These are phyloP conservation scores for Panopea generosa DNA, from an alignment of 2,888 invertebrate species.

Conservation along the genomic window DNA sequence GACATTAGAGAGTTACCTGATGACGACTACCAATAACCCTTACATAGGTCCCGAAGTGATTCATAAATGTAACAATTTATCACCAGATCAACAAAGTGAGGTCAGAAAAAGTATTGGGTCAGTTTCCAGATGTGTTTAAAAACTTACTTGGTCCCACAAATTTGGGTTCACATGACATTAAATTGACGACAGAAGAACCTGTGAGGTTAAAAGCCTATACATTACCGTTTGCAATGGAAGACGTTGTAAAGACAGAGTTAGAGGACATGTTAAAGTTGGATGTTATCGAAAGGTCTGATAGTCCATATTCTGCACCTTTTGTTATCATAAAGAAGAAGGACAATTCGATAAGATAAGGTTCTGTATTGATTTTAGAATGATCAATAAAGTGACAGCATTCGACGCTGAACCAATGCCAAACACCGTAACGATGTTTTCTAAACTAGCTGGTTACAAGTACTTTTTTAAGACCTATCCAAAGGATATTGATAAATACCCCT, in stretches of 20 bases:
- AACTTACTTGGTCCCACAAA: constrained; percentile 30
- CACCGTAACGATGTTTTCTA: constrained; percentile 59
- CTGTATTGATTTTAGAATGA: constrained; percentile 63
- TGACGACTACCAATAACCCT: too few relatives aligned
- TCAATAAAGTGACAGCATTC: constrained; percentile 60
- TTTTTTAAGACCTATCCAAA: constrained; percentile 55
- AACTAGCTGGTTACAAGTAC: constrained; percentile 49
- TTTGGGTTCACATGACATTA: constrained; percentile 32
- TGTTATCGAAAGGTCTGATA: constrained; percentile 55
- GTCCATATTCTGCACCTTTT: constrained; percentile 58
- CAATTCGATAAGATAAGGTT: constrained; percentile 50
- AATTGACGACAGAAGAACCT: constrained; percentile 28
- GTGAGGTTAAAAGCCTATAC: constrained; percentile 43
- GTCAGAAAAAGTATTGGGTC: not conserved
- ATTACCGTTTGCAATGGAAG: constrained; percentile 39
- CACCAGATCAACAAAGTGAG: not conserved
- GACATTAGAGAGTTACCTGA: not conserved
- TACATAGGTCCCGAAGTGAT: too few relatives aligned
- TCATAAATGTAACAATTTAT: not conserved
- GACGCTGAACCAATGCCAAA: constrained; percentile 66
- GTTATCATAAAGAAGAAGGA: constrained; percentile 60
- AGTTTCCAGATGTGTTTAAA: constrained; percentile 17
- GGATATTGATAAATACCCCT: constrained; percentile 63
- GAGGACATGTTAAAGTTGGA: constrained; percentile 51
- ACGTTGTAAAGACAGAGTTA: constrained; percentile 44